A percentile compares a stretch with the other conserved stretches of the same genome.
These are phyloP conservation scores for Xylota sylvarum DNA, from an alignment of 2,888 invertebrate species.

Conservation along the genomic window DNA sequence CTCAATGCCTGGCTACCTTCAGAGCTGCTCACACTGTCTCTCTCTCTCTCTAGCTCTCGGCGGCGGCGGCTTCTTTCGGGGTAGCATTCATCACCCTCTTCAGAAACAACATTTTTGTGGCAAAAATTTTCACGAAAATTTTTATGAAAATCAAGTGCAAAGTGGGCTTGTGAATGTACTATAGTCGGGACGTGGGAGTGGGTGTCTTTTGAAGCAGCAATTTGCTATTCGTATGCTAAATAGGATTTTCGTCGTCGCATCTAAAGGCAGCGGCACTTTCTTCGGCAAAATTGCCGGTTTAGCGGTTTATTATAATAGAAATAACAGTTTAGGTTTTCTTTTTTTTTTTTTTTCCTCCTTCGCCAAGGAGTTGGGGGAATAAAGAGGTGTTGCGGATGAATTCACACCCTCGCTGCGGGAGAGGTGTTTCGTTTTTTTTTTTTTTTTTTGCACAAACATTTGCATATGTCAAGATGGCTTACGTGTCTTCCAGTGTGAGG, in stretches of 20 bases:
- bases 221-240: conserved; percentile 77
- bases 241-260: conserved; percentile 67
- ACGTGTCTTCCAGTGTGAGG: conserved; percentile 64
- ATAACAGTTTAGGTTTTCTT: conserved; percentile 80
- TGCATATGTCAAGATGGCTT: conserved; percentile 72
- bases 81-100: conserved; percentile 58
- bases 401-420: conserved; percentile 24
- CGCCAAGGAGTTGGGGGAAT: background rate
- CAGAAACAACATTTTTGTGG: conserved; percentile 61
- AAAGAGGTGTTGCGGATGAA: conserved; percentile 44
- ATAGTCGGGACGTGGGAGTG: background rate
- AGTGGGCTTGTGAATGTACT: conserved; percentile 10
- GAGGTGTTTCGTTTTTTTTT: background rate
- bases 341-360: background rate
- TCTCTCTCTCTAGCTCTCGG: background rate
- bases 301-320: conserved; percentile 83
- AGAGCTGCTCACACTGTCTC: background rate
- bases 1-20: conserved; percentile 3
- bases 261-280: conserved; percentile 56
- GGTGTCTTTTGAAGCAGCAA: conserved; percentile 54
- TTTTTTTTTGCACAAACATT: conserved; percentile 51
- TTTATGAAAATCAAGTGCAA: conserved; percentile 33
- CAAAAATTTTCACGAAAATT: conserved; percentile 44
- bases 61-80: background rate
- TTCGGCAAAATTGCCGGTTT: conserved; percentile 80